Evolutionary conservation across 1,140 invertebrate genomes (phyloP).

Genomic region (Hylyphantes graminicola): DNA sequence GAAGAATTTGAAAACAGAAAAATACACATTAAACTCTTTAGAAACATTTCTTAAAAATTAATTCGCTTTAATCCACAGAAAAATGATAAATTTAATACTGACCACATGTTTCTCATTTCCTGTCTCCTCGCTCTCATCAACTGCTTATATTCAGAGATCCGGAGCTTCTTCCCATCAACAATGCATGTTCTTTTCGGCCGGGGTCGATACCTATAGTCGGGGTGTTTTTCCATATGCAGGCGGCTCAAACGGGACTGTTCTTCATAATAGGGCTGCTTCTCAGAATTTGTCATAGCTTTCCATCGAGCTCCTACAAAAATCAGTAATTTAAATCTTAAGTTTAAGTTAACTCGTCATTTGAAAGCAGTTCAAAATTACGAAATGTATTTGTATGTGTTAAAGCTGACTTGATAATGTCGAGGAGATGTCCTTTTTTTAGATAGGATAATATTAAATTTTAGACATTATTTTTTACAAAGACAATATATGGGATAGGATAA

Average conservation of each 20-base stretch:
- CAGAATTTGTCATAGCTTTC: constrained; percentile 74
- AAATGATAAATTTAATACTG: background rate
- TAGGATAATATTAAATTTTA: too few species aligned
- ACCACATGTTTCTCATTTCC: constrained; percentile 64
- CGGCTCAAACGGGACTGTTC: constrained; percentile 75
- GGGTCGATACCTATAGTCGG: constrained; percentile 72
- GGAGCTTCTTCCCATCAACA: constrained; percentile 74
- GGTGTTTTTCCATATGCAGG: constrained; percentile 75
- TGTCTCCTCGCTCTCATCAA: constrained; percentile 63
- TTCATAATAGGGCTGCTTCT: constrained; percentile 75
- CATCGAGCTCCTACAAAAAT: constrained; percentile 70
- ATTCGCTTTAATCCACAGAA: too few species aligned
- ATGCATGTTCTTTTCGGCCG: constrained; percentile 74
- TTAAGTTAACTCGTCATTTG: too few species aligned
- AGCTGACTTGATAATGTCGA: too few species aligned
- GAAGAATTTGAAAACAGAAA: too few species aligned
- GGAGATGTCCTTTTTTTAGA: too few species aligned
- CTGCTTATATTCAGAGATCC: constrained; percentile 66
- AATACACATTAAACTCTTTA: too few species aligned
- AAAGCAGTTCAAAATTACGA: too few species aligned
- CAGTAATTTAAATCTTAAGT: background rate
- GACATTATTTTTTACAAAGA: too few species aligned
- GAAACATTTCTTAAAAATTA: too few species aligned
- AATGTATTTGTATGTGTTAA: too few species aligned
- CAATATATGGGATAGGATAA: too few species aligned